A percentile compares a stretch with the other conserved stretches of the same genome.
Conservation (phyloP, 2,113 vertebrate species). For the Phyllostomus discolor region DNA sequence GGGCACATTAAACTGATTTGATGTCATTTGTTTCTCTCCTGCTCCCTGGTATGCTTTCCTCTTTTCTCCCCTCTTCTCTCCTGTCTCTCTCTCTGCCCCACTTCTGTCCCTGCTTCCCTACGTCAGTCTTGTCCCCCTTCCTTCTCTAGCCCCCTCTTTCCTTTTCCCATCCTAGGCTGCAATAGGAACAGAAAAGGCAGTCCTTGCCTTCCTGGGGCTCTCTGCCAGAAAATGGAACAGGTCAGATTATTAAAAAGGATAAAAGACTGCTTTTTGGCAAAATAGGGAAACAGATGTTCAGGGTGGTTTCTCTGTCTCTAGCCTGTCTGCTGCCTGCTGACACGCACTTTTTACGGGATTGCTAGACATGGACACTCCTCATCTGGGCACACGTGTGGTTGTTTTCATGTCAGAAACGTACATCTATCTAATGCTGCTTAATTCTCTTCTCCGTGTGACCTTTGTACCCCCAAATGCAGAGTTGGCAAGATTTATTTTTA, state of each 20-base stretch:
- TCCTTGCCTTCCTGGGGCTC: slow-evolving; percentile 50
- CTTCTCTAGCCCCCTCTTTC: not conserved
- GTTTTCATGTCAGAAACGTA: slow-evolving; percentile 4
- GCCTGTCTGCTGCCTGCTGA: not conserved
- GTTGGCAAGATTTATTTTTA: slow-evolving; percentile 36
- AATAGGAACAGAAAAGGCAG: slow-evolving; percentile 56
- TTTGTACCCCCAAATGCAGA: not conserved
- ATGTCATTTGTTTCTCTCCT: not conserved
- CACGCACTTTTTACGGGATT: not conserved
- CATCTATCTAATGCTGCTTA: not conserved
- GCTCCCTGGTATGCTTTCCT: not conserved
- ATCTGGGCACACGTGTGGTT: not conserved
- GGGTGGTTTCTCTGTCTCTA: slow-evolving; percentile 53
- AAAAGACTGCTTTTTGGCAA: slow-evolving; percentile 75
- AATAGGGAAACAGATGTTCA: slow-evolving; percentile 77
- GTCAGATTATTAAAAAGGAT: slow-evolving; percentile 73
- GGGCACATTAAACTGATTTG: not conserved
- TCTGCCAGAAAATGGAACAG: slow-evolving; percentile 76
- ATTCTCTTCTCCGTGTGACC: not conserved
- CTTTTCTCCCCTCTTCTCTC: not conserved
- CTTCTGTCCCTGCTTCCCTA: not conserved
- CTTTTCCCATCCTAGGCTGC: slow-evolving; percentile 53
- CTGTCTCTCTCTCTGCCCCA: not conserved
- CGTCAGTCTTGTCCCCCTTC: not conserved
- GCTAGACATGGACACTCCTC: not conserved